Evolutionary conservation across 2,888 invertebrate genomes (phyloP).

Genomic region (Cryptosula pallasiana): DNA sequence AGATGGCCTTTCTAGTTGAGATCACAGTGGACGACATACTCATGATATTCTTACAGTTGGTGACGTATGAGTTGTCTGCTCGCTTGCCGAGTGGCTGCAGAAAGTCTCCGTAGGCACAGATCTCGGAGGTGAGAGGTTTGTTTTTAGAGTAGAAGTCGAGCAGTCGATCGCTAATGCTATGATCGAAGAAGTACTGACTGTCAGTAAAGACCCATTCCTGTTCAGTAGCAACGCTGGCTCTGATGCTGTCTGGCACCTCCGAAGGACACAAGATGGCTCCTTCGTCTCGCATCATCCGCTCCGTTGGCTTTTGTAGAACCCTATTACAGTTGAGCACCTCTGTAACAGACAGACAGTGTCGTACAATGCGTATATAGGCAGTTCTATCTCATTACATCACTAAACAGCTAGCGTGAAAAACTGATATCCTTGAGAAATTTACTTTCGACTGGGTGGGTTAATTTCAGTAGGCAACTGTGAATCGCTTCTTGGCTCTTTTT

Average conservation of each 20-base stretch:
- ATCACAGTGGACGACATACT: constrained; percentile 36
- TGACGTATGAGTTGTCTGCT: constrained; percentile 42
- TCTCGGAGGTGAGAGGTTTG: constrained; percentile 50
- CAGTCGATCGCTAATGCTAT: constrained; percentile 44
- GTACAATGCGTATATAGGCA: no score
- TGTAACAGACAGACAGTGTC: constrained; percentile 28
- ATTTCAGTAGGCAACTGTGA: no score
- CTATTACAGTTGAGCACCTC: constrained; percentile 43
- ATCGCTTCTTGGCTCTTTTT: no score
- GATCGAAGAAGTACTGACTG: constrained; percentile 55
- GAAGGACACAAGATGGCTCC: constrained; percentile 43
- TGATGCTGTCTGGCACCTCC: constrained; percentile 33
- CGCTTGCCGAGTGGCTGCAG: constrained; percentile 51
- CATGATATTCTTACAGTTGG: constrained; percentile 41
- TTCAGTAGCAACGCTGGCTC: constrained; percentile 30
- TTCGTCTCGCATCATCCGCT: constrained; percentile 45
- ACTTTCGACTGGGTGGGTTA: no score
- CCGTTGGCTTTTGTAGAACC: constrained; percentile 55
- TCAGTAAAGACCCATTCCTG: constrained; percentile 53
- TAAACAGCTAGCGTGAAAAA: no score
- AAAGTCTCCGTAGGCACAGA: constrained; percentile 56
- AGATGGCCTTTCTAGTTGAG: constrained; percentile 40
- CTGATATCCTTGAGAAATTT: not conserved
- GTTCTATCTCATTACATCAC: no score
- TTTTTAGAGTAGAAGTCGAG: constrained; percentile 41